Evolutionary conservation across 1,140 invertebrate species (phyloP).

Genomic region (Reticulitermes speratus): DNA sequence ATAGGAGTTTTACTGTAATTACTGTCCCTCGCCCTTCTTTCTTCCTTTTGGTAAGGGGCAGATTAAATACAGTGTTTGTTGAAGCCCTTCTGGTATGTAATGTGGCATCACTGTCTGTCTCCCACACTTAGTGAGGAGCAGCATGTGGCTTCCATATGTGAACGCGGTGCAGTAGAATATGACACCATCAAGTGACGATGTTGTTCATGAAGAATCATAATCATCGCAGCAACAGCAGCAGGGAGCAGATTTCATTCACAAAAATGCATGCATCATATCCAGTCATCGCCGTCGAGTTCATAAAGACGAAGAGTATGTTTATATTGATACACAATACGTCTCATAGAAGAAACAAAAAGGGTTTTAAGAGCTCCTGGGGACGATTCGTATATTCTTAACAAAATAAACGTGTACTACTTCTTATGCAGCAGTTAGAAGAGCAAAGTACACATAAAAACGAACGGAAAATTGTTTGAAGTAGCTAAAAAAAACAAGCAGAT

Average conservation of each 20-base stretch:
- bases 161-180: neutral
- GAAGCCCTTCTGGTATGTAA: no score
- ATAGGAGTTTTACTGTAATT: no score
- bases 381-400: neutral
- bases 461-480: neutral
- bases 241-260: neutral
- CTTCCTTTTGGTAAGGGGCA: no score
- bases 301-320: neutral
- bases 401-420: neutral
- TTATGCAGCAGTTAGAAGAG: neutral
- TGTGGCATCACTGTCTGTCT: neutral
- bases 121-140: neutral
- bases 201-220: conserved; percentile 2
- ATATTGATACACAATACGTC: no score
- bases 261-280: conserved; percentile 13
- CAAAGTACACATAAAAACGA: neutral
- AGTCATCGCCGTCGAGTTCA: neutral
- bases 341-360: no score
- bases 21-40: no score
- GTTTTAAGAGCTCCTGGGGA: neutral
- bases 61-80: no score
- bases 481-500: neutral
- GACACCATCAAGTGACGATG: neutral
- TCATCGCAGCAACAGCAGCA: neutral
- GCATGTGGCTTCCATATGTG: neutral